A percentile compares a stretch with the other conserved stretches of the same genome.
Evolutionary conservation across 2,888 invertebrate genomes (phyloP).

Genomic region (Prosapia bicincta): DNA sequence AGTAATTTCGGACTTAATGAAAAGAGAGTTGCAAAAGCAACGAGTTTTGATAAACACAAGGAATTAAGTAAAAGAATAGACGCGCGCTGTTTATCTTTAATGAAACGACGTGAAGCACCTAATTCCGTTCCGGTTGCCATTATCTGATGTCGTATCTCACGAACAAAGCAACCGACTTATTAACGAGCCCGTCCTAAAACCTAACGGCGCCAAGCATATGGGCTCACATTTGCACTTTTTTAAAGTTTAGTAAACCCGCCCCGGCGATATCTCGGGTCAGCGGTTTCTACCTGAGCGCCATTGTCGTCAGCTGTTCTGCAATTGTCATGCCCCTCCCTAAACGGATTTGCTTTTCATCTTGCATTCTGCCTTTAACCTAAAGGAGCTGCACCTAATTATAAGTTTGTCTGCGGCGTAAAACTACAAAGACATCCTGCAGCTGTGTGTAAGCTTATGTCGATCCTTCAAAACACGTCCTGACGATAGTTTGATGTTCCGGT

Average conservation of each 20-base stretch:
- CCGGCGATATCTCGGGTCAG: not conserved
- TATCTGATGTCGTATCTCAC: not conserved
- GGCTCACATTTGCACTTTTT: not conserved
- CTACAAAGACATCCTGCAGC: not conserved
- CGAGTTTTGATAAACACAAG: too few relatives aligned
- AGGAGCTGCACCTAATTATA: not conserved
- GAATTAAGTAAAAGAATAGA: too few relatives aligned
- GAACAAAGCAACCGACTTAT: not conserved
- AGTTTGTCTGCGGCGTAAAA: not conserved
- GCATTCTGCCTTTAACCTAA: not conserved
- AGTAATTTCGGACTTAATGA: too few relatives aligned
- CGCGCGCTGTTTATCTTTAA: not conserved
- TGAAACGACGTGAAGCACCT: not conserved
- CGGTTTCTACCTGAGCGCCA: not conserved
- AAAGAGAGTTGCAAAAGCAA: too few relatives aligned
- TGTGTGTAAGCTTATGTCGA: not conserved
- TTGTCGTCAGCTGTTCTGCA: not conserved
- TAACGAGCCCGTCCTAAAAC: not conserved
- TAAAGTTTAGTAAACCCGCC: constrained; percentile 2
- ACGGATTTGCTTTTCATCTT: not conserved
- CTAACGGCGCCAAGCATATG: not conserved
- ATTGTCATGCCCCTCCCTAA: not conserved
- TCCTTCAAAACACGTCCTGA: not conserved
- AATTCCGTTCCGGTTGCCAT: not conserved
- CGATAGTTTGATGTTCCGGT: not conserved